These are phyloP conservation scores for Apostichopus californicus DNA, from an alignment of 35 echinoderm and acorn worm genomes.

Conservation along the genomic window DNA sequence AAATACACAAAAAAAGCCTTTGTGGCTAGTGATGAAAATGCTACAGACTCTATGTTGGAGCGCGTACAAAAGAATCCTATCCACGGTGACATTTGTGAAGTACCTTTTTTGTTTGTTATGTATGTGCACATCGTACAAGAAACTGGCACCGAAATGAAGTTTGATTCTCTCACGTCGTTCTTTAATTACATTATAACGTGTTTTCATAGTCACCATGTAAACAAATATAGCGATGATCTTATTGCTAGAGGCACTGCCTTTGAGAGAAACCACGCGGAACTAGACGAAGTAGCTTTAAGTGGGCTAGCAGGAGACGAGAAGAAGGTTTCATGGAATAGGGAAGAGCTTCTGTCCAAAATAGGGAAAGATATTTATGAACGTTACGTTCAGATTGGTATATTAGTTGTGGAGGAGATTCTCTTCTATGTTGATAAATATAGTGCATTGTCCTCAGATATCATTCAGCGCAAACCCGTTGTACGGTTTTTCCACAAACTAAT, in stretches of 20 bases:
- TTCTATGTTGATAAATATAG: neutral
- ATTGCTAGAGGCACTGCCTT: too few species aligned
- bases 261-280: neutral
- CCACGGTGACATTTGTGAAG: neutral
- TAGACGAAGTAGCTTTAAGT: neutral
- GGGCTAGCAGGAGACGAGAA: neutral
- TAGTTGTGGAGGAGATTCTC: slow-evolving; percentile 15
- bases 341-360: neutral
- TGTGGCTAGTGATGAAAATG: neutral
- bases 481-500: slow-evolving; percentile 31
- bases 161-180: slow-evolving; percentile 4
- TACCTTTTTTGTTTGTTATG: slow-evolving; percentile 26
- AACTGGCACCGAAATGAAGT: neutral
- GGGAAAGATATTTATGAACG: neutral
- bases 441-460: neutral
- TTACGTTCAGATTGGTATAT: slow-evolving; percentile 8
- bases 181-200: slow-evolving; percentile 4
- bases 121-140: slow-evolving; percentile 15
- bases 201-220: neutral
- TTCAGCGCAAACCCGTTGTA: neutral
- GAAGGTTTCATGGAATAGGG: neutral
- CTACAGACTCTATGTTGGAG: neutral
- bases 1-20: slow-evolving; percentile 5
- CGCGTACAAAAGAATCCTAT: neutral
- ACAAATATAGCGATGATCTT: neutral